Evolutionary conservation across 2,888 invertebrate genomes (phyloP).

Genomic region (Hemistola chrysoprasaria): DNA sequence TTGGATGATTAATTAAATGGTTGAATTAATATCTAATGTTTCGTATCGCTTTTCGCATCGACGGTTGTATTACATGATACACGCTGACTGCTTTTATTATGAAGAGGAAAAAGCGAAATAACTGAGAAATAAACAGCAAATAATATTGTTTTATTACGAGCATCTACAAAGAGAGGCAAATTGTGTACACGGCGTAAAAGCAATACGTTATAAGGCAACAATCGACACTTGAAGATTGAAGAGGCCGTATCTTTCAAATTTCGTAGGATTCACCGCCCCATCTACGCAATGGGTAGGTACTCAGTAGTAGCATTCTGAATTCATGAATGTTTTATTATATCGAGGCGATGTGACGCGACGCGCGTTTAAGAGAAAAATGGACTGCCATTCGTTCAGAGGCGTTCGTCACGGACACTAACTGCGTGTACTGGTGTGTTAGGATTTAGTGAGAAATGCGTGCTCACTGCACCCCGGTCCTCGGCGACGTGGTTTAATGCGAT

Average conservation of each 20-base stretch:
- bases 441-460: conserved; percentile 66
- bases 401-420: conserved; percentile 74
- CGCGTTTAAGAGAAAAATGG: conserved; percentile 72
- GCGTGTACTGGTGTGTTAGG: conserved; percentile 71
- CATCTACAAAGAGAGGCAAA: conserved; percentile 20
- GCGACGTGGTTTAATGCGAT: conserved; percentile 51
- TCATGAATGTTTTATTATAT: conserved; percentile 73
- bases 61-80: too few relatives aligned
- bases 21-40: not conserved
- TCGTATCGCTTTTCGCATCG: conserved; percentile 1
- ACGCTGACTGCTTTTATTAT: not conserved
- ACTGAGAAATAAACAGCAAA: conserved; percentile 12
- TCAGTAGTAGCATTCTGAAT: conserved; percentile 67
- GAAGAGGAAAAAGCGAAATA: conserved; percentile 1
- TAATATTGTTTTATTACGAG: conserved; percentile 19
- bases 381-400: conserved; percentile 65
- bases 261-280: conserved; percentile 48
- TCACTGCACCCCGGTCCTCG: conserved; percentile 38
- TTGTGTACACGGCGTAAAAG: conserved; percentile 32
- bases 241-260: conserved; percentile 46
- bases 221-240: conserved; percentile 40
- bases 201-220: conserved; percentile 34
- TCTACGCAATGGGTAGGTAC: conserved; percentile 54
- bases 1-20: too few relatives aligned
- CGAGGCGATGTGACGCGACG: conserved; percentile 51